These are phyloP conservation scores for Bubalus kerabau DNA, from an alignment of 2,113 vertebrate genomes.

Conservation along the genomic window DNA sequence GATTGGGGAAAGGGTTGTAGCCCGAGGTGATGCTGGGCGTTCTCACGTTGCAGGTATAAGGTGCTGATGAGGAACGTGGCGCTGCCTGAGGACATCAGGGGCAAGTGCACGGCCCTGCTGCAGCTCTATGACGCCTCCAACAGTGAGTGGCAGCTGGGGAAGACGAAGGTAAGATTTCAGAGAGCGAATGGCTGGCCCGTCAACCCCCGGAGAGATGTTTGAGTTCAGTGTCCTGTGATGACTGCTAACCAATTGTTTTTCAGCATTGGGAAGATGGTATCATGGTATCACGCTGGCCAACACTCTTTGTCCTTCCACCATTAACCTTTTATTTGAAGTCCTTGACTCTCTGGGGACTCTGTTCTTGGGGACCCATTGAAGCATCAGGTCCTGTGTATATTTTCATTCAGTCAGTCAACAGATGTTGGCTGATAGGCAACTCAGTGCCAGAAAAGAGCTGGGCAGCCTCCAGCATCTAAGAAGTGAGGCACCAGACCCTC, in stretches of 20 bases:
- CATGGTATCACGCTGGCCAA: rapidly evolving
- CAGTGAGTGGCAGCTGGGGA: conserved; percentile 94
- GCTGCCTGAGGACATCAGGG: conserved; percentile 83
- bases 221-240: background rate
- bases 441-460: rapidly evolving
- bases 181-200: rapidly evolving
- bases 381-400: background rate
- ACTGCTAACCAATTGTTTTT: rapidly evolving
- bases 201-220: background rate
- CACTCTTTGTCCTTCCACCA: background rate
- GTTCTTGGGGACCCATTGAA: background rate
- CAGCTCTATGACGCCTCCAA: conserved; percentile 85
- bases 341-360: background rate
- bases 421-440: background rate
- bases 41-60: conserved; percentile 82
- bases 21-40: background rate
- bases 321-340: background rate
- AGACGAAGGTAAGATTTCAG: conserved; percentile 87
- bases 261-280: background rate
- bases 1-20: rapidly evolving
- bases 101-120: conserved; percentile 86
- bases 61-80: conserved; percentile 86
- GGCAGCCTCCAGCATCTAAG: background rate
- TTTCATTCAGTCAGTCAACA: background rate
- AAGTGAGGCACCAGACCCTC: background rate